phyloP scores from a whole-genome alignment of 92 coral and sea anemone genomes.

The Zoanthus sociatus region DNA sequence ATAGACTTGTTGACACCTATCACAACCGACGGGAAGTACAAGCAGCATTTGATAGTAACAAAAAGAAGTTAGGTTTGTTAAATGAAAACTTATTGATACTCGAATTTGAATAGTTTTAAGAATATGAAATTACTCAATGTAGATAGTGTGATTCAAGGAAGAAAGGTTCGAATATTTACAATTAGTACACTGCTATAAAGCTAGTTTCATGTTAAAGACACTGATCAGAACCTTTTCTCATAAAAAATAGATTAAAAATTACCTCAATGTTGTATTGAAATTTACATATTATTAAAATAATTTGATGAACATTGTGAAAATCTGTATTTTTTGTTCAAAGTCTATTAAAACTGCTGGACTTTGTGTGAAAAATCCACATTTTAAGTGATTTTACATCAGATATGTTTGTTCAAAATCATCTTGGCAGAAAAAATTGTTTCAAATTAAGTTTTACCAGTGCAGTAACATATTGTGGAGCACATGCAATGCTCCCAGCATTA shows the following conservation, averaged over 20 bases:
- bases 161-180: background rate
- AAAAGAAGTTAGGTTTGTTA: constrained; percentile 77
- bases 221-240: too few species aligned
- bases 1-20: constrained; percentile 71
- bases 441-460: too few species aligned
- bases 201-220: background rate
- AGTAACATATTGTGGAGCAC: too few species aligned
- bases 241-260: background rate
- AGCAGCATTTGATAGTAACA: constrained; percentile 80
- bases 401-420: too few species aligned
- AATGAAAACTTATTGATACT: background rate
- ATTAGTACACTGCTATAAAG: background rate
- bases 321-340: too few species aligned
- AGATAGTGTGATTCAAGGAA: background rate
- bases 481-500: too few species aligned
- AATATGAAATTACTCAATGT: background rate
- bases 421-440: too few species aligned
- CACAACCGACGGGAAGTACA: constrained; percentile 76
- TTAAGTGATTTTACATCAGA: too few species aligned
- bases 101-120: background rate
- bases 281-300: too few species aligned
- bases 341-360: too few species aligned
- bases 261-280: background rate
- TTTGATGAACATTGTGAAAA: too few species aligned
- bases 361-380: too few species aligned